phyloP scores from a whole-genome alignment of 2,888 invertebrate genomes.

The Drosophila merina region DNA sequence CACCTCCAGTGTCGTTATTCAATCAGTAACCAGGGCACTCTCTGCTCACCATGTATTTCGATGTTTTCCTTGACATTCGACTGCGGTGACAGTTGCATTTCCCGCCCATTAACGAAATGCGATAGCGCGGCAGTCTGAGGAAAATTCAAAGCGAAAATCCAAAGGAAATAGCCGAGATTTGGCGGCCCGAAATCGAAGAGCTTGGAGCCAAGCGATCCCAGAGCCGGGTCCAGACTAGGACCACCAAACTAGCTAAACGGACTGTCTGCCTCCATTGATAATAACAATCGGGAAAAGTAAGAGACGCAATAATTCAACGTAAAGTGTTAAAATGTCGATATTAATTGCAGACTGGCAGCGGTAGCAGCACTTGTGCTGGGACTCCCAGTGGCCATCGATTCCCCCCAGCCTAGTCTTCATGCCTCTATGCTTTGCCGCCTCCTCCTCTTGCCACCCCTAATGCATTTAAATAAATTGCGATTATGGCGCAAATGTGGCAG shows the following conservation, averaged over 20 bases:
- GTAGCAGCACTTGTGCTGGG: constrained; percentile 36
- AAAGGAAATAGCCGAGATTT: constrained; percentile 54
- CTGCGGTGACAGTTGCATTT: constrained; percentile 49
- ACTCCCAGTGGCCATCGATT: constrained; percentile 6
- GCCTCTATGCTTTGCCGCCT: no score
- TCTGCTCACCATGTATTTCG: background rate
- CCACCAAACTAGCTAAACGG: constrained; percentile 56
- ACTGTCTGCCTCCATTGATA: constrained; percentile 66
- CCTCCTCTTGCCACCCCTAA: constrained; percentile 9
- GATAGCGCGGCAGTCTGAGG: constrained; percentile 31
- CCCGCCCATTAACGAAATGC: constrained; percentile 45
- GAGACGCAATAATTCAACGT: constrained; percentile 79
- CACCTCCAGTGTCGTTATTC: constrained; percentile 34
- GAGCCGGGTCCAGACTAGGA: constrained; percentile 27
- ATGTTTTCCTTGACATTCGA: constrained; percentile 34
- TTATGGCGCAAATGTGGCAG: constrained; percentile 76
- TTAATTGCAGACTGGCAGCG: constrained; percentile 74
- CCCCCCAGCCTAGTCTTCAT: background rate
- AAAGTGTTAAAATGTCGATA: constrained; percentile 82
- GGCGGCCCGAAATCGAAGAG: constrained; percentile 21
- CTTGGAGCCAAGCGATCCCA: constrained; percentile 7
- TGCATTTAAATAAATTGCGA: constrained; percentile 78
- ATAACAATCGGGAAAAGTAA: constrained; percentile 74
- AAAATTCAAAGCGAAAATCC: constrained; percentile 25
- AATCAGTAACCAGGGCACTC: constrained; percentile 28